These are phyloP conservation scores for Dicentrarchus labrax DNA, from an alignment of 2,113 vertebrate species.

Conservation along the genomic window DNA sequence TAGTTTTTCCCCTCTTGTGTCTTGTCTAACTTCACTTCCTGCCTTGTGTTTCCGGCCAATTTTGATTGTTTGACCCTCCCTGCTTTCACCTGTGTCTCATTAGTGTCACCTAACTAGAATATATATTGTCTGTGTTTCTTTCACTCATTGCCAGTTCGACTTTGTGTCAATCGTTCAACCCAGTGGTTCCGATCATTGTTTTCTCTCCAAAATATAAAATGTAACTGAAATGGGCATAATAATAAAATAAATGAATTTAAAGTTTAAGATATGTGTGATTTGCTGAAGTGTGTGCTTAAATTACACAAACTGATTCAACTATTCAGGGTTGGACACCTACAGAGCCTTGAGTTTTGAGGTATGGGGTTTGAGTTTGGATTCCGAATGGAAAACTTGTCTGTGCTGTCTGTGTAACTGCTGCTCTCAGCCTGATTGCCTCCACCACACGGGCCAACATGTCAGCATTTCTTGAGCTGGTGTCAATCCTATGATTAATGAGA, in stretches of 20 bases:
- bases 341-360: not conserved
- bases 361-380: not conserved
- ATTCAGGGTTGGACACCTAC: not conserved
- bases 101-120: too few species aligned
- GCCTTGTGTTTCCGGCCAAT: too few species aligned
- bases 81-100: too few species aligned
- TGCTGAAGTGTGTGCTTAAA: not conserved
- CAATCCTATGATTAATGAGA: conserved; percentile 32
- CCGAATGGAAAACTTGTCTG: not conserved
- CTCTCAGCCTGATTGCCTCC: not conserved
- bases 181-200: too few species aligned
- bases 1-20: too few species aligned
- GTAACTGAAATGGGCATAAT: not conserved
- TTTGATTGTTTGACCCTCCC: too few species aligned
- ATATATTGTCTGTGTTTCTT: too few species aligned
- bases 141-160: too few species aligned
- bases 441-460: not conserved
- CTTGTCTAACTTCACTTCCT: too few species aligned
- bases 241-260: not conserved
- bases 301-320: not conserved
- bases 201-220: too few species aligned
- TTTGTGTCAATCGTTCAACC: too few species aligned
- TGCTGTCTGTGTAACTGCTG: not conserved
- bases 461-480: conserved; percentile 22
- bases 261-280: not conserved